A percentile compares a stretch with the other conserved stretches of the same genome.
phyloP scores from a whole-genome alignment of 64 coral and sea anemone genomes.

The Pachyseris speciosa region DNA sequence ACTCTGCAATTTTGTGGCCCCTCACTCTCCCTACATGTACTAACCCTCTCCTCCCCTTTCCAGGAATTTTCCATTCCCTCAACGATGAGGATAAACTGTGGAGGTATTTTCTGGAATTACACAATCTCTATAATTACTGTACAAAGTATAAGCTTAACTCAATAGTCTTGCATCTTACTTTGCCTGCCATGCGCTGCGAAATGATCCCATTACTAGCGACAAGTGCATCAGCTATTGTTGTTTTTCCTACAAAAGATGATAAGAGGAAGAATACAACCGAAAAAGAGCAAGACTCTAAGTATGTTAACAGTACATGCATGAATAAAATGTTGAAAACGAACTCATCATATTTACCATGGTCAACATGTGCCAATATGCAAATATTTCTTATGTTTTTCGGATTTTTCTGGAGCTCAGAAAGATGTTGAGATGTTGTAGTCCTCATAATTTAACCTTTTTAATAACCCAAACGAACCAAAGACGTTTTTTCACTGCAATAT shows the following conservation, averaged over 20 bases:
- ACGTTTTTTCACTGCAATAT: neutral
- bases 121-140: neutral
- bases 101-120: neutral
- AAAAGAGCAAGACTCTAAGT: neutral
- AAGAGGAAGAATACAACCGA: neutral
- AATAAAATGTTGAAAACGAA: neutral
- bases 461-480: neutral
- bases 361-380: slow-evolving; percentile 98
- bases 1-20: too few relatives aligned
- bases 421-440: slow-evolving; percentile 53
- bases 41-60: too few relatives aligned
- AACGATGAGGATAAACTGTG: too few relatives aligned
- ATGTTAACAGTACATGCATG: too few relatives aligned
- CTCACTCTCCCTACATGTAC: too few relatives aligned
- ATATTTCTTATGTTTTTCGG: slow-evolving; percentile 99
- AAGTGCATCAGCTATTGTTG: slow-evolving; percentile 97
- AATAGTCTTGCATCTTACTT: slow-evolving; percentile 57
- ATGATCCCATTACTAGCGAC: slow-evolving; percentile 99
- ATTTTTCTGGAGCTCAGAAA: slow-evolving; percentile 89
- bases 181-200: slow-evolving; percentile 90
- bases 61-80: too few relatives aligned
- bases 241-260: slow-evolving; percentile 73
- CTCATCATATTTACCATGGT: slow-evolving; percentile 80
- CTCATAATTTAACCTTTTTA: slow-evolving; percentile 63
- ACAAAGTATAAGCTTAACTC: neutral